These are phyloP conservation scores for Scaptomyza parva DNA, from an alignment of 2,888 invertebrate genomes.

Conservation along the genomic window DNA sequence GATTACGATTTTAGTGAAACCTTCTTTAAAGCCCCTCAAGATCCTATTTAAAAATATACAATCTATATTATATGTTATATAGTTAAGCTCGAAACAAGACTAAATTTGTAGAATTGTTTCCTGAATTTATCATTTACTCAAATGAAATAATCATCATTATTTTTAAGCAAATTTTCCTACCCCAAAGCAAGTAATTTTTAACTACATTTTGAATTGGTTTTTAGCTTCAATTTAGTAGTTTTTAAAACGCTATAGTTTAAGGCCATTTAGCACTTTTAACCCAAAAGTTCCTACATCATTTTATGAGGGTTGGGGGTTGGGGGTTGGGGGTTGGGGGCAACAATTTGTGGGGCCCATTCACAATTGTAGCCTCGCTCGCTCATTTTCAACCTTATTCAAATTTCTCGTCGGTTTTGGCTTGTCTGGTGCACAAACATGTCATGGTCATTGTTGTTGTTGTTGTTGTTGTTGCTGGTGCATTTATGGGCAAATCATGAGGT, in stretches of 20 bases:
- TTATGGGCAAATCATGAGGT: slow-evolving; percentile 83
- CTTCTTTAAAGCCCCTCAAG: too few relatives aligned
- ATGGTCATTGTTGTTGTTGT: slow-evolving; percentile 42
- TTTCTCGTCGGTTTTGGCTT: slow-evolving; percentile 28
- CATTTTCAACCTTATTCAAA: slow-evolving; percentile 50
- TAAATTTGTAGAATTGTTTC: too few relatives aligned
- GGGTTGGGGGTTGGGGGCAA: too few relatives aligned
- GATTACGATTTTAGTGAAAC: too few relatives aligned
- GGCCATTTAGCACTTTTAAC: not conserved
- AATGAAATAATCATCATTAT: too few relatives aligned
- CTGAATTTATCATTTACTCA: too few relatives aligned
- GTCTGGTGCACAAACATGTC: slow-evolving; percentile 62
- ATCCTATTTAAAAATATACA: too few relatives aligned
- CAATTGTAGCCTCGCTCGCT: slow-evolving; percentile 9
- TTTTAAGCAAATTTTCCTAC: too few relatives aligned
- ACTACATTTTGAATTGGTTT: too few relatives aligned
- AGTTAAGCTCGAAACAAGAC: too few relatives aligned
- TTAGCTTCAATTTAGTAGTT: not conserved
- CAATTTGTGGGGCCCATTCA: not conserved
- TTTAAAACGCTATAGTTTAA: not conserved
- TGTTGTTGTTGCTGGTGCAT: slow-evolving; percentile 65
- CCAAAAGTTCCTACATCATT: slow-evolving; percentile 6
- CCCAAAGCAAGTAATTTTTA: too few relatives aligned
- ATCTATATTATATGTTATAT: too few relatives aligned
- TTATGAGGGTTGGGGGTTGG: not conserved